These are phyloP conservation scores for Drosophila nr. perissopoda DNA, from an alignment of 2,888 invertebrate species.

Conservation along the genomic window DNA sequence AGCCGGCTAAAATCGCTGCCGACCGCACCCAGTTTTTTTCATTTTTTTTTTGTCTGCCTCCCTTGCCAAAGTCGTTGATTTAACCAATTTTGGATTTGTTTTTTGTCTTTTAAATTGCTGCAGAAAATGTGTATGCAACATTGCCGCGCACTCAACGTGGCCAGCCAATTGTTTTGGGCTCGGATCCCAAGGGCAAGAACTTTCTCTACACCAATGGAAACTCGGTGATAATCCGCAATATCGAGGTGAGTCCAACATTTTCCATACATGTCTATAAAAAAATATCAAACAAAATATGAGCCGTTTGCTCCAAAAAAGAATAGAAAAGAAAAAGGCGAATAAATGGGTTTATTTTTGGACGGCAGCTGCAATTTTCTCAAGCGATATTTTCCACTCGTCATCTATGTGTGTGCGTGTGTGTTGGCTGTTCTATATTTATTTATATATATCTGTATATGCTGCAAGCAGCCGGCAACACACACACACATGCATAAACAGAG, in stretches of 20 bases:
- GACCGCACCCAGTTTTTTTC: conserved; percentile 64
- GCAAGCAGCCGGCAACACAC: conserved; percentile 41
- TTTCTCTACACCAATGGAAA: conserved; percentile 99
- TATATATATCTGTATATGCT: conserved; percentile 36
- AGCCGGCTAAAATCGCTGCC: conserved; percentile 35
- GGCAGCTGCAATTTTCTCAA: conserved; percentile 74
- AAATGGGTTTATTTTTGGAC: conserved; percentile 71
- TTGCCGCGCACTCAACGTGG: conserved; percentile 98
- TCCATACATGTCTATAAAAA: conserved; percentile 22
- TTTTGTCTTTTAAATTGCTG: conserved; percentile 65
- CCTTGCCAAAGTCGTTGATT: conserved; percentile 25
- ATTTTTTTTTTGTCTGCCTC: conserved; percentile 2
- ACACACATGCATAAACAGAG: conserved; percentile 8
- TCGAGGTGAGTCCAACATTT: conserved; percentile 86
- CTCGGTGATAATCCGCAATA: conserved; percentile 98
- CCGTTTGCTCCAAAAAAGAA: conserved; percentile 43
- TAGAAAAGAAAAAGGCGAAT: conserved; percentile 18
- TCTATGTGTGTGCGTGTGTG: conserved; percentile 21
- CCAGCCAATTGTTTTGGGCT: conserved; percentile 96
- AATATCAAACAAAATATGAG: conserved; percentile 41
- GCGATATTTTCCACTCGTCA: conserved; percentile 65
- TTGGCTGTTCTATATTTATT: conserved; percentile 70
- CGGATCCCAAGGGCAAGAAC: conserved; percentile 98
- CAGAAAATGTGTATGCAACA: conserved; percentile 96
- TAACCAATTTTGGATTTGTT: conserved; percentile 8